A percentile compares a stretch with the other conserved stretches of the same genome.
Evolutionary conservation across 2,113 vertebrate species (phyloP).

Genomic region (Sus scrofa): DNA sequence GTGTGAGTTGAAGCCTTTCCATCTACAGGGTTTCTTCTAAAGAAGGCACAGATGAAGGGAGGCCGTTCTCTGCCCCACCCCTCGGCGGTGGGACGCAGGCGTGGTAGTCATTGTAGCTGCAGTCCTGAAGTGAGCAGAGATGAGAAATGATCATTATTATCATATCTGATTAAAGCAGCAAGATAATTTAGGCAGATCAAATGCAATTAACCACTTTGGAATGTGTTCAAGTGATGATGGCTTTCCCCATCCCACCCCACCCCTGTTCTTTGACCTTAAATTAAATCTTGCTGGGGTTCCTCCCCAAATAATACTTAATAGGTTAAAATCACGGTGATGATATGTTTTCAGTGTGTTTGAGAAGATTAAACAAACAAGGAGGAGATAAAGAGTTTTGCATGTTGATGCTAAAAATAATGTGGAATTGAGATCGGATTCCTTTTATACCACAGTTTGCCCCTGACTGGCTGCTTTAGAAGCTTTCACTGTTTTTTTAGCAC

Average conservation of each 20-base stretch:
- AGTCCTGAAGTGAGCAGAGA: conserved; percentile 64
- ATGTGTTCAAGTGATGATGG: conserved; percentile 80
- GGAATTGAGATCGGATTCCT: conserved; percentile 10
- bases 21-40: not conserved
- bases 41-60: conserved; percentile 18
- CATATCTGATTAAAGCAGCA: conserved; percentile 82
- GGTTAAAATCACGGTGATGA: conserved; percentile 64
- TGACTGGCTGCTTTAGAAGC: not conserved
- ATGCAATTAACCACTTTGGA: conserved; percentile 85
- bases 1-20: not conserved
- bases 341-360: conserved; percentile 54
- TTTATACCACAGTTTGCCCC: not conserved
- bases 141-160: conserved; percentile 79
- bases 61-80: not conserved
- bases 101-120: conserved; percentile 37
- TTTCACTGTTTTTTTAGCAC: not conserved
- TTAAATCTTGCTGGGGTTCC: conserved; percentile 82
- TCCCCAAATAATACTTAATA: conserved; percentile 71
- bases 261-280: conserved; percentile 77
- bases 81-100: conserved; percentile 29
- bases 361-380: conserved; percentile 59
- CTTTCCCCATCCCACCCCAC: not conserved
- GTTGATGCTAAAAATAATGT: not conserved
- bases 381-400: not conserved
- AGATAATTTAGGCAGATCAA: conserved; percentile 83